A percentile compares a stretch with the other conserved stretches of the same genome.
Evolutionary conservation across 2,113 vertebrate genomes (phyloP).

Genomic region (Tamias sibiricus): DNA sequence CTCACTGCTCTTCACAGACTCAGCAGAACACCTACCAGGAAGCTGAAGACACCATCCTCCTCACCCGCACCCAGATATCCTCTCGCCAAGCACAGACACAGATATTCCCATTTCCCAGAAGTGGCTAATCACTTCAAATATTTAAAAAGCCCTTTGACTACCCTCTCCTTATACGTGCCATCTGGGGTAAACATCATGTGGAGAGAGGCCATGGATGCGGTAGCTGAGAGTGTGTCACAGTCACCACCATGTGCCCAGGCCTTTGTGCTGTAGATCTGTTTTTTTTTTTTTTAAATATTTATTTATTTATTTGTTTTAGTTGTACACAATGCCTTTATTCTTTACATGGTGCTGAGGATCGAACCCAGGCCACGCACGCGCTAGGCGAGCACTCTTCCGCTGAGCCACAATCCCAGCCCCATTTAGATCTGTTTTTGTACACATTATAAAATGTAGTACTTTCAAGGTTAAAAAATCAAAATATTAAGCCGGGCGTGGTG

Average conservation of each 20-base stretch:
- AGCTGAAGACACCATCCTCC: fast-evolving
- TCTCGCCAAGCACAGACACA: background rate
- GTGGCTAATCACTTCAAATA: background rate
- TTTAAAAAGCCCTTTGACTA: background rate
- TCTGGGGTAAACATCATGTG: background rate
- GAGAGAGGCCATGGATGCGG: background rate
- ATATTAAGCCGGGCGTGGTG: background rate
- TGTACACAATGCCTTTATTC: too few relatives aligned
- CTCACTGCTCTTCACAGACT: background rate
- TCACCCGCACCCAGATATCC: background rate
- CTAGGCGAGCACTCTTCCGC: too few relatives aligned
- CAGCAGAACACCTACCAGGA: background rate
- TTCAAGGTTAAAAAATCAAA: background rate
- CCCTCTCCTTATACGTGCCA: too few relatives aligned
- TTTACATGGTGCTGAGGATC: too few relatives aligned
- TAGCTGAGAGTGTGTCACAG: background rate
- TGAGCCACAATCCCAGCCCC: too few relatives aligned
- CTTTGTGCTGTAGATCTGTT: background rate
- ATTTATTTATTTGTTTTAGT: too few relatives aligned
- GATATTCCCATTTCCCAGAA: background rate
- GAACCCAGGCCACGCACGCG: too few relatives aligned
- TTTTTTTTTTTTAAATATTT: too few relatives aligned
- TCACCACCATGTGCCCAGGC: fast-evolving
- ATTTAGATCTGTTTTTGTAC: background rate
- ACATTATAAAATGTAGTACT: background rate